These are phyloP conservation scores for Drosophila mauritiana DNA, from an alignment of 1,140 invertebrate genomes.

Conservation along the genomic window DNA sequence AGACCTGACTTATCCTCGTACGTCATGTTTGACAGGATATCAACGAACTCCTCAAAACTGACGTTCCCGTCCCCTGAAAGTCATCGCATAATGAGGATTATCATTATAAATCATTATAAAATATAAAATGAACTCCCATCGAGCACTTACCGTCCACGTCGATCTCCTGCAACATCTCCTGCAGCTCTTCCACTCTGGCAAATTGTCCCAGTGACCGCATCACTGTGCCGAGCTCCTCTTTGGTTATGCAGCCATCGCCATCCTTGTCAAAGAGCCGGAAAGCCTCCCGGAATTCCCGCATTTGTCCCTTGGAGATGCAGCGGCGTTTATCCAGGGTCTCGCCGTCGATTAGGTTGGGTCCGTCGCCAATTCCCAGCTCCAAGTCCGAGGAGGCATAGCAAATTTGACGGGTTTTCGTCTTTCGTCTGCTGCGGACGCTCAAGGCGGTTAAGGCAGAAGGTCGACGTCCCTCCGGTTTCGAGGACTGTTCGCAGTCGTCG, in stretches of 20 bases:
- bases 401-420: constrained; percentile 74
- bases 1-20: constrained; percentile 86
- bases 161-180: constrained; percentile 95
- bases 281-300: constrained; percentile 94
- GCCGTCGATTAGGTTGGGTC: constrained; percentile 31
- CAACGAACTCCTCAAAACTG: constrained; percentile 96
- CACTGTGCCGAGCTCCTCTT: constrained; percentile 92
- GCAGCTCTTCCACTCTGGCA: constrained; percentile 92
- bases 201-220: constrained; percentile 94
- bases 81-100: background rate
- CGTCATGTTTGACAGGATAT: constrained; percentile 93
- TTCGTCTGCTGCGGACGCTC: constrained; percentile 52
- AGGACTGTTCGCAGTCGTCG: constrained; percentile 65
- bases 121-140: background rate
- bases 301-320: constrained; percentile 90
- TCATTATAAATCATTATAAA: no score
- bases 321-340: constrained; percentile 81
- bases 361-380: constrained; percentile 24
- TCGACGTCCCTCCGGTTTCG: constrained; percentile 9
- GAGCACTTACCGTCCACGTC: constrained; percentile 90
- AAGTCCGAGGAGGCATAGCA: constrained; percentile 60
- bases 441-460: constrained; percentile 13
- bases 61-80: constrained; percentile 93
- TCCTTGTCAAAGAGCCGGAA: constrained; percentile 96
- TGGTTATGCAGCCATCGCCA: constrained; percentile 94